Evolutionary conservation across 2,888 invertebrate species (phyloP).

Genomic region (Glyphotaelius pellucidus): DNA sequence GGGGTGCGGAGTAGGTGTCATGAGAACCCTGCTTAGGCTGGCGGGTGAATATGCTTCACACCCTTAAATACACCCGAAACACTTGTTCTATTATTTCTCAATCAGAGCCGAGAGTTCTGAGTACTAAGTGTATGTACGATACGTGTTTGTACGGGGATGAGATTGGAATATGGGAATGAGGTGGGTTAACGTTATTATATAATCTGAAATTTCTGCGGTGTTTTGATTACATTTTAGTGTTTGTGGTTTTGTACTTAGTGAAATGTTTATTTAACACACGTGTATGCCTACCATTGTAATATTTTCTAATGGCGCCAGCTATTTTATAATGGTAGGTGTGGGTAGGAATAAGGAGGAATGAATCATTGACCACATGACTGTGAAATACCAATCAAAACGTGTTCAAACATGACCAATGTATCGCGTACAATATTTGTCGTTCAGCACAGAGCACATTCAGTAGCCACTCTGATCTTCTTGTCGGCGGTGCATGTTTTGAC

Average conservation of each 20-base stretch:
- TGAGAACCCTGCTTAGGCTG: conserved; percentile 59
- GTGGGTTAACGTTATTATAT: neutral
- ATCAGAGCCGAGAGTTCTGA: neutral
- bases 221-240: neutral
- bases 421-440: too few relatives aligned
- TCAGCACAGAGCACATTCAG: too few relatives aligned
- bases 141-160: neutral
- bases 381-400: neutral
- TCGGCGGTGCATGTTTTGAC: too few relatives aligned
- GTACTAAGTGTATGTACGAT: neutral
- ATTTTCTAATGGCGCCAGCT: too few relatives aligned
- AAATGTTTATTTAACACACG: neutral
- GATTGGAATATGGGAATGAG: neutral
- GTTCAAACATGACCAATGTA: neutral
- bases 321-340: neutral
- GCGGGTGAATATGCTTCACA: conserved; percentile 27
- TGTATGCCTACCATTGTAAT: too few relatives aligned
- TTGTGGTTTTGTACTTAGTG: neutral
- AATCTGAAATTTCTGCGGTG: neutral
- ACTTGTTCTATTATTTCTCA: conserved; percentile 2
- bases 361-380: neutral
- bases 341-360: neutral
- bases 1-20: conserved; percentile 56
- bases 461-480: too few relatives aligned
- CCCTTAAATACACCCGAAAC: conserved; percentile 2